Base-by-base conservation (phyloP, 1,140 invertebrate genomes). In the Brachionus koreanus region DNA sequence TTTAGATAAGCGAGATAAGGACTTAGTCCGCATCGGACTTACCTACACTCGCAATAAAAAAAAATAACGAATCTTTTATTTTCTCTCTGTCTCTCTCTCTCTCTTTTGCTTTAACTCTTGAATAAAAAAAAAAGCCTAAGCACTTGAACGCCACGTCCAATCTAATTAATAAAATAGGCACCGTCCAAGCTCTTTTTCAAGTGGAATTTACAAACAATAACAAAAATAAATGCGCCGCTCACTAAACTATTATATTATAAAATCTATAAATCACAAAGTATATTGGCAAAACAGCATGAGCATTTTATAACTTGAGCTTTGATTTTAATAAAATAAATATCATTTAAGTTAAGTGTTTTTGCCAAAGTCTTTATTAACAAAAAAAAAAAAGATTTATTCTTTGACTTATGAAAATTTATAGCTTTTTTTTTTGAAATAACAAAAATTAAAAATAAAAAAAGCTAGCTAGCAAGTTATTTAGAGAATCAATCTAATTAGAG, bases 231-330 rank as follows among this genome's bases (percentile, higher is more conserved):
- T 69, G 65, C 29, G 65, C 65, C 65, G 65, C 33, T 37, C 35
- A 39, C 37, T 37, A 19, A 69, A 69, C 33, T 69, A 69, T 69
- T 69, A 69, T 69, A 69, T 69, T 69, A 69, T 69, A 69, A 69
- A 69, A 69, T 69, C 65, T 69, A 69, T 69, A 69, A 69, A 69
- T 69, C 65, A 69, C 65, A 37, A 69, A 69, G 35, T 37, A 69
- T 39, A 39, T 69, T 69, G 65, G 65, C 37, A 69, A 69, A 69
- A 69, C 65, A 69, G 65, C 65, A 69, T 69, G 65, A 69, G 65
- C 63, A 65, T 69, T 69, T 69, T 69, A 69, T 69, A 42, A 69
- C 65, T 69, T 69, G 65, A 69, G 65, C 65, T 69, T 69, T 69
- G 37, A 69, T 37, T 69, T 39, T 69, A 29, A 29, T 29, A 69